These are phyloP conservation scores for Theretra japonica DNA, from an alignment of 2,888 invertebrate genomes.

Conservation along the genomic window DNA sequence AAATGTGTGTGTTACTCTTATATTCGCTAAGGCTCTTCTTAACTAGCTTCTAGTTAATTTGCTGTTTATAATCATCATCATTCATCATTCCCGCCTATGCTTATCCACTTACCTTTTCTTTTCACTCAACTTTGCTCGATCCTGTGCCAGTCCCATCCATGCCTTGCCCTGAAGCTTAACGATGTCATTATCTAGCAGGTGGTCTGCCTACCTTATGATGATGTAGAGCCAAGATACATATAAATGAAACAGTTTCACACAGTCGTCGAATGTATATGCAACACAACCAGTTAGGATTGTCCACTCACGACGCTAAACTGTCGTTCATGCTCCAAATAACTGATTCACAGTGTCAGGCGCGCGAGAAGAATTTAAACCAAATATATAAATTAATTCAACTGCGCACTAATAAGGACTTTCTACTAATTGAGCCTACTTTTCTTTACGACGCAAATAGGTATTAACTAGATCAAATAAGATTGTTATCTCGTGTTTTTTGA, in stretches of 20 bases:
- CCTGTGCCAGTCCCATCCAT: too few species aligned
- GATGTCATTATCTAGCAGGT: too few species aligned
- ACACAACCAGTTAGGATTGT: constrained; percentile 18
- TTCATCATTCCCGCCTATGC: too few species aligned
- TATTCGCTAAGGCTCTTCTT: too few species aligned
- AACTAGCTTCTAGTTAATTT: too few species aligned
- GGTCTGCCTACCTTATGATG: too few species aligned
- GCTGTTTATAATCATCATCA: too few species aligned
- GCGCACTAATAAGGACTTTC: constrained; percentile 23
- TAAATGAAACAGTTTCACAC: background rate
- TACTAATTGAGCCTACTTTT: constrained; percentile 18
- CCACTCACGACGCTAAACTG: constrained; percentile 38
- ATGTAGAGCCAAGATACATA: too few species aligned
- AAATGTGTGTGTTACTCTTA: too few species aligned
- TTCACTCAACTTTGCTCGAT: too few species aligned
- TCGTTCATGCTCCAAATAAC: constrained; percentile 42
- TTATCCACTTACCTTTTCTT: too few species aligned
- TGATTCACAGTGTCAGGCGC: constrained; percentile 19
- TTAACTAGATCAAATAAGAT: background rate
- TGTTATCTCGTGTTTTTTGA: background rate
- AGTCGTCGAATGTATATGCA: background rate
- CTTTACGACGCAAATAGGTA: background rate
- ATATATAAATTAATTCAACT: constrained; percentile 30
- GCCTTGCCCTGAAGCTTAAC: too few species aligned
- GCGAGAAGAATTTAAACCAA: constrained; percentile 28